Conservation (phyloP, 2,888 invertebrate genomes). For the Luperina nickerlii region DNA sequence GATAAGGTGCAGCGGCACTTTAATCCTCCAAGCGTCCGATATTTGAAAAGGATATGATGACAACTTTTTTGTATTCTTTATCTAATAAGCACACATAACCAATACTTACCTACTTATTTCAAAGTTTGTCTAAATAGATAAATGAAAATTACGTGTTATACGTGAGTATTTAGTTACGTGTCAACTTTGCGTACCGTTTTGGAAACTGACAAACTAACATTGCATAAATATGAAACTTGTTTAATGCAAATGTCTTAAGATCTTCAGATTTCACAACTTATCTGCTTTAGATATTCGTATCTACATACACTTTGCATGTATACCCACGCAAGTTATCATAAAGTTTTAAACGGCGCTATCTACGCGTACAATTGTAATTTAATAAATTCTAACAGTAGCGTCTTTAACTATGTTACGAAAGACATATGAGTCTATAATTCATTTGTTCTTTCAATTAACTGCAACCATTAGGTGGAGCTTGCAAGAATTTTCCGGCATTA, state of each 20-base stretch:
- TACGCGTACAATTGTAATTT: conserved; percentile 9
- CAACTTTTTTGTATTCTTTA: conserved; percentile 88
- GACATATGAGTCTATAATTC: conserved; percentile 41
- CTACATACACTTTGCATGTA: neutral
- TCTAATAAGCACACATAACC: conserved; percentile 87
- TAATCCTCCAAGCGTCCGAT: conserved; percentile 89
- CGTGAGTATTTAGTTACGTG: conserved; percentile 55
- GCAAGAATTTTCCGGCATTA: conserved; percentile 50
- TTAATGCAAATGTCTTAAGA: conserved; percentile 25
- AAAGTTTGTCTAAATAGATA: conserved; percentile 70
- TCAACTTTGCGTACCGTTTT: conserved; percentile 55
- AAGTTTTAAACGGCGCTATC: neutral
- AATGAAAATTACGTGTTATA: conserved; percentile 65
- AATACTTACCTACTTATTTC: conserved; percentile 76
- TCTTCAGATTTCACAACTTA: conserved; percentile 20
- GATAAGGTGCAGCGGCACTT: conserved; percentile 90
- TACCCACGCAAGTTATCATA: neutral
- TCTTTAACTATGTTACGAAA: conserved; percentile 19
- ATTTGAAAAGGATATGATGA: conserved; percentile 91
- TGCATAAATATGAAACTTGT: conserved; percentile 15
- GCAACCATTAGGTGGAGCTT: conserved; percentile 42
- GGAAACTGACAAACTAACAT: conserved; percentile 34
- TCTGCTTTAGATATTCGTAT: neutral
- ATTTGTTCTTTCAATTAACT: conserved; percentile 55
- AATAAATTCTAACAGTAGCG: conserved; percentile 28